phyloP scores from a whole-genome alignment of 2,113 vertebrate species.

The Oncorhynchus mykiss region DNA sequence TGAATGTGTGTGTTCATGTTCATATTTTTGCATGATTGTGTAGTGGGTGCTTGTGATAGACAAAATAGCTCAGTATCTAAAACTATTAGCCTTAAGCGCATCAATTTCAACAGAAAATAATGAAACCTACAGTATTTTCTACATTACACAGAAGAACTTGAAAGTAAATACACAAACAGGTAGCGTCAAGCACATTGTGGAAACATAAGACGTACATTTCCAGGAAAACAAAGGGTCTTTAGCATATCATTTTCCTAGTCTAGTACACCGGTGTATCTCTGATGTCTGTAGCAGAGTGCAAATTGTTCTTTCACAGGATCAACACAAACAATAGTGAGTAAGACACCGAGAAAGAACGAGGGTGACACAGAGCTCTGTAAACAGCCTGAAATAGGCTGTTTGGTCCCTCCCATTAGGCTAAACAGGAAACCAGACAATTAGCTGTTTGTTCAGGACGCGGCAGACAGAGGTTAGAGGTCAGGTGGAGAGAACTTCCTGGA shows the following conservation, averaged over 20 bases:
- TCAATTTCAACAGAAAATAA: conserved; percentile 36
- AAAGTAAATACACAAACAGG: conserved; percentile 52
- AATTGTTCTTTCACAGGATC: conserved; percentile 63
- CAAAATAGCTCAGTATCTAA: neutral
- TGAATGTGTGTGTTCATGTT: too few relatives aligned
- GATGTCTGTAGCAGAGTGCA: conserved; percentile 50
- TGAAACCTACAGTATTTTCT: conserved; percentile 30
- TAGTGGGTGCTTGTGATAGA: neutral
- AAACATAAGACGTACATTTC: conserved; percentile 52
- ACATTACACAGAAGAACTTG: conserved; percentile 30
- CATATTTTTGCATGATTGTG: neutral
- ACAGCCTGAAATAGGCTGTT: conserved; percentile 75
- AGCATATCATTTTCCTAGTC: conserved; percentile 14
- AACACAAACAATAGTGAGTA: conserved; percentile 59
- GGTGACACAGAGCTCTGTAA: conserved; percentile 64
- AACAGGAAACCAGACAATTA: conserved; percentile 83
- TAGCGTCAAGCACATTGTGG: conserved; percentile 40
- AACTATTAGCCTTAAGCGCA: conserved; percentile 6
- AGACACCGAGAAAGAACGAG: conserved; percentile 48
- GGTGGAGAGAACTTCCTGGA: conserved; percentile 75
- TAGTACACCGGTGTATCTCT: conserved; percentile 5
- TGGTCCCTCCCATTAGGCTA: conserved; percentile 71
- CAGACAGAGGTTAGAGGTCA: conserved; percentile 69
- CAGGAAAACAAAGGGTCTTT: conserved; percentile 45
- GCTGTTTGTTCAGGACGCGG: conserved; percentile 76